These are phyloP conservation scores for Trichoplusia ni DNA, from an alignment of 1,140 invertebrate genomes.

Conservation along the genomic window DNA sequence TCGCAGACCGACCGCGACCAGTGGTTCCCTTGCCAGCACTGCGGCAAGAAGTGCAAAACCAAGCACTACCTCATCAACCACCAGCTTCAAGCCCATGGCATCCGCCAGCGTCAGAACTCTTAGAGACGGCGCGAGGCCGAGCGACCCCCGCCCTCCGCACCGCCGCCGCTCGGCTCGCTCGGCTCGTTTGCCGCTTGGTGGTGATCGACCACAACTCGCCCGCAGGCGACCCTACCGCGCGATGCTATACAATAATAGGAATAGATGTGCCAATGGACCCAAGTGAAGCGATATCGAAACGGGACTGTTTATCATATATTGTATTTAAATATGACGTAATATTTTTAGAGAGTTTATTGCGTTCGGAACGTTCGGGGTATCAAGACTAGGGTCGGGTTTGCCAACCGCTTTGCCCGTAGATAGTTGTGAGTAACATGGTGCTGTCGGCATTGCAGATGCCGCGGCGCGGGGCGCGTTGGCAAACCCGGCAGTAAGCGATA, in stretches of 20 bases:
- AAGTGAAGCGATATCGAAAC: constrained; percentile 18
- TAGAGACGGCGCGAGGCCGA: constrained; percentile 84
- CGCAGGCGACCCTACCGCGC: constrained; percentile 1
- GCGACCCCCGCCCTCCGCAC: constrained; percentile 90
- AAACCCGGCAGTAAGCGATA: constrained; percentile 64
- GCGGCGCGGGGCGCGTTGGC: constrained; percentile 69
- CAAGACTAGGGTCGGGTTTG: constrained; percentile 49
- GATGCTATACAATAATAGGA: background rate
- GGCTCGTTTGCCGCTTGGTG: constrained; percentile 55
- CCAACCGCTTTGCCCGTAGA: constrained; percentile 51
- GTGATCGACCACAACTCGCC: constrained; percentile 38
- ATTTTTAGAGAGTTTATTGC: constrained; percentile 68
- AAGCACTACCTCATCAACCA: constrained; percentile 90
- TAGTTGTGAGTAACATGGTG: constrained; percentile 61
- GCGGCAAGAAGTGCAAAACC: constrained; percentile 89
- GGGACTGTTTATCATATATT: constrained; percentile 36
- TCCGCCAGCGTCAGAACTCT: constrained; percentile 83
- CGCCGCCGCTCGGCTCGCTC: constrained; percentile 56
- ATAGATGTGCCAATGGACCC: constrained; percentile 41
- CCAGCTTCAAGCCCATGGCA: constrained; percentile 87
- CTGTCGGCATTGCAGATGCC: constrained; percentile 80
- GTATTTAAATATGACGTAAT: constrained; percentile 46
- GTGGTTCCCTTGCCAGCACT: constrained; percentile 87
- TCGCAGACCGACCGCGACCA: constrained; percentile 86
- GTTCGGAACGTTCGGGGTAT: constrained; percentile 11